Evolutionary conservation across 1,140 invertebrate species (phyloP).

Genomic region (Archegozetes longisetosus): DNA sequence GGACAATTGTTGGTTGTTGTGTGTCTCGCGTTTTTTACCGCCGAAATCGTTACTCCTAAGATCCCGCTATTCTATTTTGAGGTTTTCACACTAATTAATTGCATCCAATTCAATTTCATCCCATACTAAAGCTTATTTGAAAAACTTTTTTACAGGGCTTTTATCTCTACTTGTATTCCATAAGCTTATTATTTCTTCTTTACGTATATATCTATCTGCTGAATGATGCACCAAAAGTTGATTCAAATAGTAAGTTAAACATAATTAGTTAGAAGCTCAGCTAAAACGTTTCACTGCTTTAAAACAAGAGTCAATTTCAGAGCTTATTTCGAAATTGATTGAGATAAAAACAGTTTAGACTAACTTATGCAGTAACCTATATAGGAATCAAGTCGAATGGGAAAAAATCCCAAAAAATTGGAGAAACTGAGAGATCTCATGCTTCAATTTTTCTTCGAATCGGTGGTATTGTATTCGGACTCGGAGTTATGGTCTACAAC

Average conservation of each 20-base stretch:
- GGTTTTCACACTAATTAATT: conserved; percentile 30
- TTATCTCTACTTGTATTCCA: conserved; percentile 89
- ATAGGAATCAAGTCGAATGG: conserved; percentile 5
- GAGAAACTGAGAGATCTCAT: conserved; percentile 78
- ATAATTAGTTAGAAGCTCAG: no score
- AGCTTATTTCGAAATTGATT: background rate
- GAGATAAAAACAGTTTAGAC: no score
- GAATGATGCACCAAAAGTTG: conserved; percentile 52
- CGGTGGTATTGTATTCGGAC: conserved; percentile 86
- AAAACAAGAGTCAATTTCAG: conserved; percentile 3
- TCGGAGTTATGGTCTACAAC: conserved; percentile 94
- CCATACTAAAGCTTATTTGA: background rate
- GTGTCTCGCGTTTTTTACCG: conserved; percentile 77
- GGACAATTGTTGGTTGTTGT: conserved; percentile 76
- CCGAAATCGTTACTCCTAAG: conserved; percentile 78
- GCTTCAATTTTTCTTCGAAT: conserved; percentile 92
- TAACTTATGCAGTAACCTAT: background rate
- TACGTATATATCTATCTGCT: conserved; percentile 94
- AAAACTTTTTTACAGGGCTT: conserved; percentile 53
- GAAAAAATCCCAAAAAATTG: conserved; percentile 62
- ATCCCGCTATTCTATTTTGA: conserved; percentile 73
- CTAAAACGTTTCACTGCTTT: no score
- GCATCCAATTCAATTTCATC: background rate
- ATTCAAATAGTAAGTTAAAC: conserved; percentile 19
- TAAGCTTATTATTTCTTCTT: conserved; percentile 82